These are phyloP conservation scores for Trissolcus basalis DNA, from an alignment of 1,140 invertebrate species.

Conservation along the genomic window DNA sequence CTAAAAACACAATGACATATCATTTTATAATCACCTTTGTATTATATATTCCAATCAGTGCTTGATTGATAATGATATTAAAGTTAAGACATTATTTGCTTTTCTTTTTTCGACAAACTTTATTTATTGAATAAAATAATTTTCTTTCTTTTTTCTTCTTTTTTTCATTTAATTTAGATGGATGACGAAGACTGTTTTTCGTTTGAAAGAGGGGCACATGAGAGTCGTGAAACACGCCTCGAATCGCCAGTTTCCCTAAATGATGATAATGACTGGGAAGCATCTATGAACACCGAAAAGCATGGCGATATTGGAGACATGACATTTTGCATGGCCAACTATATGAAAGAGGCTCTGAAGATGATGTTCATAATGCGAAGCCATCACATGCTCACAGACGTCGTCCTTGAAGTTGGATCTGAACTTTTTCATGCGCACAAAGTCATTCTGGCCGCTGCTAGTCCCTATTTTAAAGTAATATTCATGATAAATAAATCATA, in stretches of 20 bases:
- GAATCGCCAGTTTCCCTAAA: slow-evolving; percentile 44
- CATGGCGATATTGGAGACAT: slow-evolving; percentile 84
- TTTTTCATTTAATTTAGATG: slow-evolving; percentile 71
- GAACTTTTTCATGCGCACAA: slow-evolving; percentile 93
- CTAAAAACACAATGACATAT: slow-evolving; percentile 50
- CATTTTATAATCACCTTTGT: slow-evolving; percentile 48
- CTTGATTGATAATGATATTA: slow-evolving; percentile 31
- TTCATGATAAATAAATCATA: slow-evolving; percentile 35
- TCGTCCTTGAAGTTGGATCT: slow-evolving; percentile 88
- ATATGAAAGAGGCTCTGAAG: slow-evolving; percentile 89
- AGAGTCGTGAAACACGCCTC: slow-evolving; percentile 45
- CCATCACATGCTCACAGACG: slow-evolving; percentile 92
- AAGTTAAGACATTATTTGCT: too few relatives aligned
- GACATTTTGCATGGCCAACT: slow-evolving; percentile 90
- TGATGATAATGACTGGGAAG: slow-evolving; percentile 66
- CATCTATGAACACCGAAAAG: slow-evolving; percentile 65
- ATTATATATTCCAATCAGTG: slow-evolving; percentile 20
- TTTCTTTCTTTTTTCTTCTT: too few relatives aligned
- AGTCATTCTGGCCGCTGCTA: slow-evolving; percentile 92
- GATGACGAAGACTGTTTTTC: slow-evolving; percentile 69
- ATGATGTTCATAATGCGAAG: slow-evolving; percentile 93
- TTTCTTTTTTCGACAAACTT: too few relatives aligned
- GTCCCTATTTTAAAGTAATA: slow-evolving; percentile 97
- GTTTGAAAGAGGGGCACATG: slow-evolving; percentile 59
- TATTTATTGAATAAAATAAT: too few relatives aligned